phyloP scores from a whole-genome alignment of 2,113 vertebrate species.

The Rhinoptilus africanus region DNA sequence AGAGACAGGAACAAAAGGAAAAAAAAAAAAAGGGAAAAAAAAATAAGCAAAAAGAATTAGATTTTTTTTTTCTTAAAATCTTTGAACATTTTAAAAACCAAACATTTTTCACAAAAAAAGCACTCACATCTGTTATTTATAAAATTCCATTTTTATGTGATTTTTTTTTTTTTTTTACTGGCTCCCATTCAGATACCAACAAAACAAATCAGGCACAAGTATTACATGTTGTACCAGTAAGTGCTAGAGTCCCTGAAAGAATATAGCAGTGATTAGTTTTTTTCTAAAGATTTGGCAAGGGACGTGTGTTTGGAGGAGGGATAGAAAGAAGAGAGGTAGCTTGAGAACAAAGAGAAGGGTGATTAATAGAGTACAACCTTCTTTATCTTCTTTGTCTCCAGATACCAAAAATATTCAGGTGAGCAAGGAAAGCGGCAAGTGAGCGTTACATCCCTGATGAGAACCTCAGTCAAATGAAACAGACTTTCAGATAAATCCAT shows the following conservation, averaged over 20 bases:
- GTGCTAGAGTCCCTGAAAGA: constrained; percentile 39
- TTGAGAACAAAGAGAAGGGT: constrained; percentile 50
- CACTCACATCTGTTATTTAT: constrained; percentile 47
- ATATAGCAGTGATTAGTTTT: neutral
- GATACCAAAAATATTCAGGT: constrained; percentile 62
- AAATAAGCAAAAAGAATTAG: neutral
- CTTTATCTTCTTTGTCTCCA: constrained; percentile 42
- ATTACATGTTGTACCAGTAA: constrained; percentile 48
- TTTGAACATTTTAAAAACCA: neutral
- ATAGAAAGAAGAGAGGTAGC: constrained; percentile 13
- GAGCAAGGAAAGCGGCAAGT: constrained; percentile 38
- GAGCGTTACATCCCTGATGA: neutral
- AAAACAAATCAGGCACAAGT: neutral
- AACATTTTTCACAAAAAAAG: neutral
- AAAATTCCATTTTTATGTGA: constrained; percentile 34
- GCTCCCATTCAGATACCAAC: neutral
- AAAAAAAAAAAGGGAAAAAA: neutral
- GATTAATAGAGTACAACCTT: constrained; percentile 32
- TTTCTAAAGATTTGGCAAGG: constrained; percentile 19
- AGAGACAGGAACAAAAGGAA: neutral
- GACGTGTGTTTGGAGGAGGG: constrained; percentile 25
- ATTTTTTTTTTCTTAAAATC: neutral
- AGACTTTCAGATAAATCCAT: constrained; percentile 17
- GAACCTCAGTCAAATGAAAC: neutral
- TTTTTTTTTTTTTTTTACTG: neutral